These are phyloP conservation scores for Aldrovandia affinis DNA, from an alignment of 2,797 vertebrate genomes.

Conservation along the genomic window DNA sequence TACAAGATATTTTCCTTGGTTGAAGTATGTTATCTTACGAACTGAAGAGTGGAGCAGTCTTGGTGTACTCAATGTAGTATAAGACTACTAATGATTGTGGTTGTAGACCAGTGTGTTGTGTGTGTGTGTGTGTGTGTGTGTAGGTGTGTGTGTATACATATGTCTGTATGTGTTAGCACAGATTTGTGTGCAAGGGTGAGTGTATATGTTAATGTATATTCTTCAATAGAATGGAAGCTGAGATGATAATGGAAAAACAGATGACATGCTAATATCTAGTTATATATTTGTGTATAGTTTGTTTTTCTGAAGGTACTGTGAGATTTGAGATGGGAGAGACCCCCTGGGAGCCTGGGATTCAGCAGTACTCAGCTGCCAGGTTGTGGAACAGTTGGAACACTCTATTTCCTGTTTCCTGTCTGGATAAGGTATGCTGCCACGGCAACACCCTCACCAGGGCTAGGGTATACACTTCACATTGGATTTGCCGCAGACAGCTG, in stretches of 20 bases:
- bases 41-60: no score
- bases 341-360: neutral
- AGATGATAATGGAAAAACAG: neutral
- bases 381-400: constrained; percentile 32
- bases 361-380: constrained; percentile 20
- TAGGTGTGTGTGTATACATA: neutral
- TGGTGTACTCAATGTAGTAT: no score
- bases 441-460: constrained; percentile 36
- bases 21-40: neutral
- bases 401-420: constrained; percentile 48
- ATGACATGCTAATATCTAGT: constrained; percentile 14
- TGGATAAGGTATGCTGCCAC: constrained; percentile 41
- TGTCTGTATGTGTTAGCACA: neutral
- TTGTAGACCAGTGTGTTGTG: no score
- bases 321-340: constrained; percentile 4
- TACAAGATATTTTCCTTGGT: neutral
- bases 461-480: constrained; percentile 40
- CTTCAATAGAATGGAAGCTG: neutral
- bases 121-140: neutral
- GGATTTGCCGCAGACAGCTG: constrained; percentile 32
- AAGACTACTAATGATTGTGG: no score
- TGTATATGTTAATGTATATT: neutral
- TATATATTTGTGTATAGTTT: neutral
- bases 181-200: no score
- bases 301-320: constrained; percentile 14